phyloP scores from a whole-genome alignment of 2,113 vertebrate genomes.

The Stercorarius parasiticus region DNA sequence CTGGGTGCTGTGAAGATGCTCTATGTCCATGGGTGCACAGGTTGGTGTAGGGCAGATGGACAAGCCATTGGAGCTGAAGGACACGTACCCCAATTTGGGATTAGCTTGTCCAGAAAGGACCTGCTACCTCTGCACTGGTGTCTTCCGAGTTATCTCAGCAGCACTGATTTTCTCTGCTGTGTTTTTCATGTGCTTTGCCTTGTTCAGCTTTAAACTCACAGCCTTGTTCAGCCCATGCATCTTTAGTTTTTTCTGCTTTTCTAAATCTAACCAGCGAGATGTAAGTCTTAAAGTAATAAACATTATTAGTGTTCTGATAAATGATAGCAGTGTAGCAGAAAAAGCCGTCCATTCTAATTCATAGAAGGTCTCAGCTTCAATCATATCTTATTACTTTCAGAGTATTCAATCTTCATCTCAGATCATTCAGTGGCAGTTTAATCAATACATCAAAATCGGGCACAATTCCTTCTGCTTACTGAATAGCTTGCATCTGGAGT shows the following conservation, averaged over 20 bases:
- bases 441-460: conserved; percentile 53
- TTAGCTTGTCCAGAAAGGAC: not conserved
- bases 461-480: not conserved
- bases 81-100: fast-evolving
- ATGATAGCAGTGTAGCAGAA: conserved; percentile 21
- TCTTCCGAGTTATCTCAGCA: not conserved
- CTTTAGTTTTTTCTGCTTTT: not conserved
- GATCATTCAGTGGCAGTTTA: conserved; percentile 20
- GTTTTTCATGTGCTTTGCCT: not conserved
- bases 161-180: not conserved
- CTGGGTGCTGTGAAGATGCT: not conserved
- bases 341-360: not conserved
- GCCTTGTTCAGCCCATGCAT: not conserved
- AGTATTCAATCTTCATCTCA: conserved; percentile 35
- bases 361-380: conserved; percentile 8
- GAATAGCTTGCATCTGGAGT: not conserved
- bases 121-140: not conserved
- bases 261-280: not conserved
- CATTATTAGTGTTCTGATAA: conserved; percentile 30
- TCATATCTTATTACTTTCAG: conserved; percentile 26
- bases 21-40: not conserved
- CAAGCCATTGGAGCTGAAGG: not conserved
- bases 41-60: not conserved
- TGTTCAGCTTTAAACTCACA: not conserved
- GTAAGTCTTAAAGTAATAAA: conserved; percentile 40